Conservation (phyloP, 2,888 invertebrate genomes). For the Tetanocera ferruginea region DNA sequence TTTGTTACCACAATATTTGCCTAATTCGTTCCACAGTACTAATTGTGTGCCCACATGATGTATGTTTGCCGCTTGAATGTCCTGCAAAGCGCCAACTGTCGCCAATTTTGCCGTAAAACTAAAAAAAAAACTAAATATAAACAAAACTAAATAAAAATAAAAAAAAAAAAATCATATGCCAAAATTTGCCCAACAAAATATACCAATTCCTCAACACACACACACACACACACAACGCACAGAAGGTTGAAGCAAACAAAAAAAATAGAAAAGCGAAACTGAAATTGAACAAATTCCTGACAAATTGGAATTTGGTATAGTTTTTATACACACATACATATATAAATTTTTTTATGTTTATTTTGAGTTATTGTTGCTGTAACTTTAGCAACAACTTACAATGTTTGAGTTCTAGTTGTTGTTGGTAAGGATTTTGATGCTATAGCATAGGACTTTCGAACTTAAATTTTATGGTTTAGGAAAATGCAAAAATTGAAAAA, state of each 20-base stretch:
- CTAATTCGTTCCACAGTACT: not conserved
- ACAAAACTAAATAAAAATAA: not conserved
- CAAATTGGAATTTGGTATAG: constrained; percentile 67
- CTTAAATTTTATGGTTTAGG: constrained; percentile 12
- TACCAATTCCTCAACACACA: not conserved
- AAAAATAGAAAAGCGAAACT: constrained; percentile 56
- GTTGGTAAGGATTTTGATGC: not conserved
- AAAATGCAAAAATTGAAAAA: constrained; percentile 32
- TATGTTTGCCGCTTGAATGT: constrained; percentile 2
- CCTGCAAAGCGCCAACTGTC: constrained; percentile 24
- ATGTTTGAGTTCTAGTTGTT: not conserved
- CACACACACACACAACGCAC: constrained; percentile 19
- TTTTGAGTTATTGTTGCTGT: constrained; percentile 18
- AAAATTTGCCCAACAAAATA: not conserved
- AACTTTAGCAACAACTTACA: constrained; percentile 16
- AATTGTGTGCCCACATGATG: constrained; percentile 1
- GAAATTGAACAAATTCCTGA: constrained; percentile 68
- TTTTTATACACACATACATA: constrained; percentile 54
- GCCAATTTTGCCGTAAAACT: constrained; percentile 36
- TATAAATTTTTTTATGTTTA: not conserved
- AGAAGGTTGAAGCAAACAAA: constrained; percentile 16
- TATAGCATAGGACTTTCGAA: not conserved
- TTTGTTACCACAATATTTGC: not conserved
- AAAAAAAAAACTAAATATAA: not conserved
- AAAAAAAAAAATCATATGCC: not conserved